Evolutionary conservation across 2,888 invertebrate genomes (phyloP).

Genomic region (Phyllotreta striolata): DNA sequence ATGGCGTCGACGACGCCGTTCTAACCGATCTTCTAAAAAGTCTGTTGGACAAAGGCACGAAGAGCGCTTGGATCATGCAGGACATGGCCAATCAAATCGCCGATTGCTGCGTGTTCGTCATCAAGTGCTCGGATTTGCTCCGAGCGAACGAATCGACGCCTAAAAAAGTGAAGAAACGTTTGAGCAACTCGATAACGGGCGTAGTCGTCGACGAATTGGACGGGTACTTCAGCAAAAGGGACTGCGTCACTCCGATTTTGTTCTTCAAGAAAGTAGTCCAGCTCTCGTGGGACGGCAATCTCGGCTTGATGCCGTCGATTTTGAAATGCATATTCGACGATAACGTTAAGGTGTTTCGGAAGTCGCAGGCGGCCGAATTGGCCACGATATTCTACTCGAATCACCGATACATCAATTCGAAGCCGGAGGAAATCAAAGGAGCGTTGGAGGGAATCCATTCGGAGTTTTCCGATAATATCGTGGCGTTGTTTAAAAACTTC

Average conservation of each 20-base stretch:
- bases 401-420: conserved; percentile 61
- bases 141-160: conserved; percentile 56
- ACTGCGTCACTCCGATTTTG: conserved; percentile 70
- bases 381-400: conserved; percentile 72
- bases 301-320: conserved; percentile 66
- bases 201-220: conserved; percentile 66
- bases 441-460: conserved; percentile 61
- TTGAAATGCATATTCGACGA: conserved; percentile 69
- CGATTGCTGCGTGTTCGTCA: conserved; percentile 70
- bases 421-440: conserved; percentile 50
- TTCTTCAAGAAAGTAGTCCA: conserved; percentile 73
- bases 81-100: conserved; percentile 72
- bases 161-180: conserved; percentile 56
- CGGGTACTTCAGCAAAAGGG: conserved; percentile 70
- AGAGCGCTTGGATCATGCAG: conserved; percentile 70
- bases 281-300: conserved; percentile 71
- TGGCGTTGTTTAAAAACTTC: conserved; percentile 58
- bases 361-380: conserved; percentile 73
- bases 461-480: conserved; percentile 61
- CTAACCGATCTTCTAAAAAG: conserved; percentile 67
- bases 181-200: conserved; percentile 60
- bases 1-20: conserved; percentile 65
- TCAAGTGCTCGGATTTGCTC: conserved; percentile 69
- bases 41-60: conserved; percentile 70
- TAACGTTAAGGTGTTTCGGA: conserved; percentile 70